Conservation (phyloP, 2,797 vertebrate species). For the Ciconia nigra region DNA sequence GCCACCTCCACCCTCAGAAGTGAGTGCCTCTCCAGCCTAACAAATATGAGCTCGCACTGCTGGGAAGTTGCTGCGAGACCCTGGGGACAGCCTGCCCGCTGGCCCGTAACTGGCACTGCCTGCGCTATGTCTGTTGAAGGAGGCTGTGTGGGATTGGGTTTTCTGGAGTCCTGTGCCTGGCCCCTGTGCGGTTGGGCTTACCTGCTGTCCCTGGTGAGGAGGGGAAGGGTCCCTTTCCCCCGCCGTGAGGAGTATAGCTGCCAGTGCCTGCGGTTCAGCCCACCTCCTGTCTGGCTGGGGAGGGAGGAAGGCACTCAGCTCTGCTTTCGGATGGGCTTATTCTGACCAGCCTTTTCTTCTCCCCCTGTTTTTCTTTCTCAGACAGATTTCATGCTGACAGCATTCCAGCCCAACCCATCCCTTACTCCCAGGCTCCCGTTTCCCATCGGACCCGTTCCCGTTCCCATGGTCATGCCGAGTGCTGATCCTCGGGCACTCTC, state of each 20-base stretch:
- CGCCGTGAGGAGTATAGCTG: fast-evolving
- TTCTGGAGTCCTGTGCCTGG: not conserved
- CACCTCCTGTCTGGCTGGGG: fast-evolving
- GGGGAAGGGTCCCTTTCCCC: not conserved
- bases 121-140: fast-evolving
- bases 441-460: conserved; percentile 74
- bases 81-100: not conserved
- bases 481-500: conserved; percentile 73
- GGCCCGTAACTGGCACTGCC: not conserved
- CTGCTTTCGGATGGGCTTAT: not conserved
- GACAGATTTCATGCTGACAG: conserved; percentile 80
- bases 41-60: no score
- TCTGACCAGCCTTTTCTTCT: not conserved
- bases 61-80: not conserved
- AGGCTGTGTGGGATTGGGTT: not conserved
- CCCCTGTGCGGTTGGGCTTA: not conserved
- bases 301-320: fast-evolving
- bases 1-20: conserved; percentile 78
- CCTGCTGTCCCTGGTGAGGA: not conserved
- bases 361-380: conserved; percentile 48
- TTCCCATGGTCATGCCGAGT: conserved; percentile 79
- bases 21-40: conserved; percentile 32
- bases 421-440: conserved; percentile 73
- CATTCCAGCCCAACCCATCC: conserved; percentile 72
- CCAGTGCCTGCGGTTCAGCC: not conserved